Percentiles rank a stretch among this genome's conserved stretches.
Conservation (phyloP, 1,140 invertebrate species). For the Pygmarrhopalites habei region DNA sequence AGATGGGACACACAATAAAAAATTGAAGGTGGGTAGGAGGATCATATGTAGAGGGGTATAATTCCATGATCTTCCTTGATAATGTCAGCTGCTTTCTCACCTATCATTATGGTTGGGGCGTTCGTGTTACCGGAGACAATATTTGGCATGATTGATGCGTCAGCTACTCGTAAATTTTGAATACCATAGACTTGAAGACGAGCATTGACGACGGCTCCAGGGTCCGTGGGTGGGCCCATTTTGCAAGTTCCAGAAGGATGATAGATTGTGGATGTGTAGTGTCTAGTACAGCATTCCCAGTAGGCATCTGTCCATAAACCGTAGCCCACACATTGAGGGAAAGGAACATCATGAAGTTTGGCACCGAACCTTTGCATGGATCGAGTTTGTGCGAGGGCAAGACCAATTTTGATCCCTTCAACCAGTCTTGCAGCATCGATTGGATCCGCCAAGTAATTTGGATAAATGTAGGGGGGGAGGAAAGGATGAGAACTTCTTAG, state of each 20-base stretch:
- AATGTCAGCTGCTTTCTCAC: conserved; percentile 47
- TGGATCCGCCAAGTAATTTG: conserved; percentile 78
- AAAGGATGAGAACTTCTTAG: conserved; percentile 69
- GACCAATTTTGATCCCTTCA: conserved; percentile 72
- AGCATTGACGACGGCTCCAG: conserved; percentile 41
- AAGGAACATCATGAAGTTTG: conserved; percentile 58
- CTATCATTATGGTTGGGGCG: conserved; percentile 59
- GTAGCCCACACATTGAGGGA: conserved; percentile 72
- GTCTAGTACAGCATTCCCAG: conserved; percentile 67
- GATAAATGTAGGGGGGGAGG: conserved; percentile 76
- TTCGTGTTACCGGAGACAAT: conserved; percentile 72
- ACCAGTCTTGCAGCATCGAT: conserved; percentile 66
- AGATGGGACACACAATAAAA: no score
- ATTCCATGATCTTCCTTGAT: conserved; percentile 42
- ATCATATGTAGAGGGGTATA: background rate
- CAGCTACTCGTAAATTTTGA: conserved; percentile 68
- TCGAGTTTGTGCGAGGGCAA: conserved; percentile 66
- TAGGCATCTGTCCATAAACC: conserved; percentile 70
- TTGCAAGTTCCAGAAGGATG: conserved; percentile 58
- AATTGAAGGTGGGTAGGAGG: no score
- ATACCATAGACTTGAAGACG: conserved; percentile 60
- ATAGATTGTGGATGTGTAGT: conserved; percentile 81
- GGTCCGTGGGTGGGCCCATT: conserved; percentile 65
- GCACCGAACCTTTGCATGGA: conserved; percentile 74
- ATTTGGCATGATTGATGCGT: conserved; percentile 82